Conservation (phyloP, 2,888 invertebrate species). For the Protonemura montana region DNA sequence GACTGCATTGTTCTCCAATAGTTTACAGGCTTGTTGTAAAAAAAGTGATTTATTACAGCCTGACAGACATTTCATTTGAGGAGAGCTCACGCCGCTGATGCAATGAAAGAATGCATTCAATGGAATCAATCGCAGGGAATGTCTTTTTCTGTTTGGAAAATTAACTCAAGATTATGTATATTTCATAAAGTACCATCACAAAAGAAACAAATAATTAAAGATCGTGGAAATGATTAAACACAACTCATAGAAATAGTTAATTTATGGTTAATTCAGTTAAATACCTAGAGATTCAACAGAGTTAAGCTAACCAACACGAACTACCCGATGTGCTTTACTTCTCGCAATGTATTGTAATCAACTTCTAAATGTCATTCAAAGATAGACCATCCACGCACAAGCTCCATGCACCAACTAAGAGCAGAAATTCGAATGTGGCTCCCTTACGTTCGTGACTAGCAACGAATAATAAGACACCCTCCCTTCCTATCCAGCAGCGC, state of each 20-base stretch:
- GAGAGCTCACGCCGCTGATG: neutral
- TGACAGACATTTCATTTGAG: neutral
- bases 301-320: too few relatives aligned
- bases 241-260: too few relatives aligned
- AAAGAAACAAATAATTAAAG: neutral
- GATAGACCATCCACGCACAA: neutral
- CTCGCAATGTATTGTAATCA: neutral
- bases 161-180: neutral
- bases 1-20: neutral
- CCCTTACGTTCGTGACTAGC: neutral
- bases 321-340: too few relatives aligned
- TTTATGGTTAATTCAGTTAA: too few relatives aligned
- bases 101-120: neutral
- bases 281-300: too few relatives aligned
- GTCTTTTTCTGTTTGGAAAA: neutral
- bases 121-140: neutral
- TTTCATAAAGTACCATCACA: neutral
- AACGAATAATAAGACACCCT: conserved; percentile 7
- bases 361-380: neutral
- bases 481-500: neutral
- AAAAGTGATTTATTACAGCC: neutral
- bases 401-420: neutral
- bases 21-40: neutral
- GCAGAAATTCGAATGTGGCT: neutral
- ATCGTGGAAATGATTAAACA: neutral